Conservation (phyloP, 2,888 invertebrate genomes). For the Volucella bombylans region DNA sequence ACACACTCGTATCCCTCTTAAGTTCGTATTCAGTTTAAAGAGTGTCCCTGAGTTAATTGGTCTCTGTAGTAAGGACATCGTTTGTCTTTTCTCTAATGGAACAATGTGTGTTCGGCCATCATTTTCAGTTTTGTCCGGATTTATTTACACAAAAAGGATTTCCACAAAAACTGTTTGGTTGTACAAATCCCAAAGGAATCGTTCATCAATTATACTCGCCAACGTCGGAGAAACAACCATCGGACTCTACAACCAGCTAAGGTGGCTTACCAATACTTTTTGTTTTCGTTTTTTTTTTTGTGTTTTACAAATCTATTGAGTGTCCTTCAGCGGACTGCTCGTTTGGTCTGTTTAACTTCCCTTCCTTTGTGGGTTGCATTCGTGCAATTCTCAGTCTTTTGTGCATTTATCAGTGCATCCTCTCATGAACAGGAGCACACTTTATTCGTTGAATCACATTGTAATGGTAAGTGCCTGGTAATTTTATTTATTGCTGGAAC, state of each 20-base stretch:
- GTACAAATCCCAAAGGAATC: slow-evolving; percentile 43
- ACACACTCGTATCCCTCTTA: neutral
- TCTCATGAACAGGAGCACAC: slow-evolving; percentile 30
- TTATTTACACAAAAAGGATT: slow-evolving; percentile 44
- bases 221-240: neutral
- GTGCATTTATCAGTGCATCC: slow-evolving; percentile 47
- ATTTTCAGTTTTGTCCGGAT: slow-evolving; percentile 24
- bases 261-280: neutral
- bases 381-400: slow-evolving; percentile 20
- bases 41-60: neutral
- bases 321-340: slow-evolving; percentile 15
- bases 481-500: slow-evolving; percentile 47
- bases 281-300: neutral
- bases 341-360: slow-evolving; percentile 4
- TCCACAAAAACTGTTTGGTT: slow-evolving; percentile 11
- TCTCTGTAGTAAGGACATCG: slow-evolving; percentile 2
- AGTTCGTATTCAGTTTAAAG: slow-evolving; percentile 7
- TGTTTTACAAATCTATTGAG: slow-evolving; percentile 42
- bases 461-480: neutral
- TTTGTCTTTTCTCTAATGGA: slow-evolving; percentile 27
- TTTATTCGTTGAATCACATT: slow-evolving; percentile 9
- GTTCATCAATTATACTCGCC: slow-evolving; percentile 54
- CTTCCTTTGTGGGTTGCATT: slow-evolving; percentile 23
- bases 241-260: slow-evolving; percentile 4
- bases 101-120: slow-evolving; percentile 23